Conservation (phyloP, 2,888 invertebrate species). For the Eristalis tenax region DNA sequence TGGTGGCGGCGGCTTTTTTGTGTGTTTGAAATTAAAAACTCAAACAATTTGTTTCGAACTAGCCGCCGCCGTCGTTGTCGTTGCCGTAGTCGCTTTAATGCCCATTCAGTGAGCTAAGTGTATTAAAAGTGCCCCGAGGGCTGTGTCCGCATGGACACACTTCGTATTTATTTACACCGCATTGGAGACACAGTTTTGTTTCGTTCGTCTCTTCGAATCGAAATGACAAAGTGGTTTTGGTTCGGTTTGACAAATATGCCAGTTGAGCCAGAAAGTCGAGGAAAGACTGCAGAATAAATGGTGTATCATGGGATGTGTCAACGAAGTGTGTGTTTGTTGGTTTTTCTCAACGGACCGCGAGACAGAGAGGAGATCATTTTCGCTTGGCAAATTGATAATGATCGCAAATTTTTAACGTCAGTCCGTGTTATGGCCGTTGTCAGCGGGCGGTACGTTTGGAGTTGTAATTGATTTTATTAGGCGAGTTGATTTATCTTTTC, state of each 20-base stretch:
- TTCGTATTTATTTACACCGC: constrained; percentile 27
- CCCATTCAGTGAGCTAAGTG: constrained; percentile 61
- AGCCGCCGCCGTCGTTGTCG: constrained; percentile 25
- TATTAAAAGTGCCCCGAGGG: constrained; percentile 59
- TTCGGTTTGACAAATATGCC: constrained; percentile 54
- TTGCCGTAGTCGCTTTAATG: constrained; percentile 30
- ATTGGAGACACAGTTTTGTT: constrained; percentile 15
- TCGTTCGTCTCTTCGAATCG: not conserved
- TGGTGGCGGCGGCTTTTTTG: constrained; percentile 62
- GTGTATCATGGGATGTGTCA: constrained; percentile 50
- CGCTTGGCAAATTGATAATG: constrained; percentile 57
- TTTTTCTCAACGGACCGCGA: not conserved
- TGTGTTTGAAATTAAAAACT: constrained; percentile 69
- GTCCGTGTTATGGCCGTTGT: not conserved
- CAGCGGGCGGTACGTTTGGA: not conserved
- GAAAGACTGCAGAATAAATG: constrained; percentile 3
- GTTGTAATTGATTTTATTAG: not conserved
- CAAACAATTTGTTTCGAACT: constrained; percentile 67
- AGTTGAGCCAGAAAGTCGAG: constrained; percentile 36
- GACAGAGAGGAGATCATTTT: constrained; percentile 5
- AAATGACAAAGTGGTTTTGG: constrained; percentile 56
- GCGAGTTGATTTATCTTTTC: not conserved
- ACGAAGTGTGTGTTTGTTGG: constrained; percentile 24
- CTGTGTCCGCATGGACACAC: constrained; percentile 27
- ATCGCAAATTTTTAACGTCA: constrained; percentile 28